A percentile compares a stretch with the other conserved stretches of the same genome.
Conservation (phyloP, 2,888 invertebrate species). For the Spilosoma lubricipeda region DNA sequence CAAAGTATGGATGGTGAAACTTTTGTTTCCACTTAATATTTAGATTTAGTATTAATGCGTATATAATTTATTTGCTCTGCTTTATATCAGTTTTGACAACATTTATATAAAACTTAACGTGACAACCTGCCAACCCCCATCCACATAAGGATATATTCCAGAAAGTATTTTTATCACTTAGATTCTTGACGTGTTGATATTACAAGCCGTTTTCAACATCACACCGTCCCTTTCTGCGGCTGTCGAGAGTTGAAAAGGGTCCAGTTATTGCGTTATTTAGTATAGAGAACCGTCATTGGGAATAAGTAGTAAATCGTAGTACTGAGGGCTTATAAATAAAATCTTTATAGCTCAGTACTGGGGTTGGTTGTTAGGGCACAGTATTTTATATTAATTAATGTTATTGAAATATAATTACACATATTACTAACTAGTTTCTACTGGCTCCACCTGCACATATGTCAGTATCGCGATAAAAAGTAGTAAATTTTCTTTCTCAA, state of each 20-base stretch:
- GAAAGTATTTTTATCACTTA: conserved; percentile 32
- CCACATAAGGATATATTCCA: conserved; percentile 10
- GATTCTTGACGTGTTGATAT: conserved; percentile 46
- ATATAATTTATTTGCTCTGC: neutral
- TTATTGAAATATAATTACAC: neutral
- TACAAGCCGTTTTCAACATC: conserved; percentile 23
- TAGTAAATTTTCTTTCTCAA: neutral
- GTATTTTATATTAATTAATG: neutral
- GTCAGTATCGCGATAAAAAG: too few relatives aligned
- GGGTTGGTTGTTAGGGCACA: neutral
- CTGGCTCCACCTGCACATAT: neutral
- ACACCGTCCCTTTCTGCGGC: conserved; percentile 33
- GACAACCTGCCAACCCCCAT: conserved; percentile 9
- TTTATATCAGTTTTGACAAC: conserved; percentile 2
- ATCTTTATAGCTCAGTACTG: conserved; percentile 20
- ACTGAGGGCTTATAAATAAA: conserved; percentile 36
- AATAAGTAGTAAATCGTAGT: conserved; percentile 45
- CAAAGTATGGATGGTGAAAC: neutral
- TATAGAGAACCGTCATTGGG: conserved; percentile 28
- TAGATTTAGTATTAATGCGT: neutral
- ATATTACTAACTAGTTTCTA: neutral
- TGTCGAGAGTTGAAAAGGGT: conserved; percentile 51
- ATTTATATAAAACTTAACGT: conserved; percentile 10
- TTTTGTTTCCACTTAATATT: neutral
- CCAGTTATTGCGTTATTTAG: conserved; percentile 50